Conservation (phyloP, 1,140 invertebrate genomes). For the Parasteatoda tepidariorum region DNA sequence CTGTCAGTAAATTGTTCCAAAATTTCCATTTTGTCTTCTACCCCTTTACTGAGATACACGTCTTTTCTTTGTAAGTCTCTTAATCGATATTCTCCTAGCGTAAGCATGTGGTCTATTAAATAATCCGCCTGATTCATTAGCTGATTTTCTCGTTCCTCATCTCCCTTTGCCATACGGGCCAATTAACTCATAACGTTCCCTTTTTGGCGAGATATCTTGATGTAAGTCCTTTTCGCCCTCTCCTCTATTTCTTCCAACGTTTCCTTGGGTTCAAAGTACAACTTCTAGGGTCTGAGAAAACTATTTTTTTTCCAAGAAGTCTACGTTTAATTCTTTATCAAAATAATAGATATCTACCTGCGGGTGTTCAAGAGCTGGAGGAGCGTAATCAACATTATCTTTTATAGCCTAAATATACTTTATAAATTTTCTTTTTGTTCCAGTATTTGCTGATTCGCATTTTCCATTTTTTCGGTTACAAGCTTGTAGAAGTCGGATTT, state of each 20-base stretch:
- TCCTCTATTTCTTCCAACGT: neutral
- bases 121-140: neutral
- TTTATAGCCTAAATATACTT: neutral
- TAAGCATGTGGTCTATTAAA: neutral
- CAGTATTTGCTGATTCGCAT: too few species aligned
- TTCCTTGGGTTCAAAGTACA: neutral
- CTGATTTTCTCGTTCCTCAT: neutral
- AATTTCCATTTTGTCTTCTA: neutral
- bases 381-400: neutral
- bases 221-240: neutral
- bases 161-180: neutral
- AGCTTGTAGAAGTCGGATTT: neutral
- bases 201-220: neutral
- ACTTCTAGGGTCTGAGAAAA: neutral
- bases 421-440: neutral
- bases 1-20: constrained; percentile 1
- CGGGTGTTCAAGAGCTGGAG: neutral
- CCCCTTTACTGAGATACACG: neutral
- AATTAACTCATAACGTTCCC: neutral
- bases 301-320: neutral
- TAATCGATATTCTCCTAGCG: neutral
- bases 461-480: neutral
- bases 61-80: neutral
- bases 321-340: neutral
- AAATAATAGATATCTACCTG: neutral